Evolutionary conservation across 2,888 invertebrate species (phyloP), one percentile per base, ranked within the genome.

Genomic region (Caenorhabditis macrosperma): DNA sequence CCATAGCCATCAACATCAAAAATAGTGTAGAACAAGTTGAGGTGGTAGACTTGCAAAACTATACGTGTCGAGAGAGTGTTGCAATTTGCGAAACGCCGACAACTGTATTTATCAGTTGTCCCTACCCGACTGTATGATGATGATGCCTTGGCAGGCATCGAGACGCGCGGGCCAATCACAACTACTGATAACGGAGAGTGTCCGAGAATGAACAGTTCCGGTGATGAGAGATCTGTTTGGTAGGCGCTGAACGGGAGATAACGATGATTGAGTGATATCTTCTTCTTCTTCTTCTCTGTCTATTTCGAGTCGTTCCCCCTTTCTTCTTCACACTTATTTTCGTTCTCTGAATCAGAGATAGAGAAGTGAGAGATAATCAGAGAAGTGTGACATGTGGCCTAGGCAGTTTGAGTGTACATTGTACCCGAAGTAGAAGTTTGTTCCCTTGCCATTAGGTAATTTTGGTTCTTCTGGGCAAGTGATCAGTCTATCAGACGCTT

Each of bases 61-160:
- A 4, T 44, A 17, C 4, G 17, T 44, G 17, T 6, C 9, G 2
- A 44, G 2, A 20, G 1, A 44, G n/a, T 44, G 5, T 38, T n/a
- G n/a, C 2, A 9, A 3, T 12, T 38, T 12, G 38, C n/a, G 44
- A 44, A 20, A 44, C 44, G 17, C n/a, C n/a, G 44, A 44, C n/a
- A 52, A 52, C 52, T 10, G 28, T 52, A 52, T 52, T 52, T 52
- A 28, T 52, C 52, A 52, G 28, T 28, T 52, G 6, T 48, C 48
- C 24, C 24, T 12, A 4, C 20, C 17, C 44, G 44, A 44, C 10
- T 44, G 44, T 44, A 44, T 44, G 44, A 44, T 44, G 10, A 17
- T 17, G 12, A 15, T 38, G 44, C 44, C 44, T 9, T 44, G 10
- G 44, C 20, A 20, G 44, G 17, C 44, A 5, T n/a, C 17, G 17